phyloP scores from a whole-genome alignment of 2,113 vertebrate species.

The Tamias sibiricus region DNA sequence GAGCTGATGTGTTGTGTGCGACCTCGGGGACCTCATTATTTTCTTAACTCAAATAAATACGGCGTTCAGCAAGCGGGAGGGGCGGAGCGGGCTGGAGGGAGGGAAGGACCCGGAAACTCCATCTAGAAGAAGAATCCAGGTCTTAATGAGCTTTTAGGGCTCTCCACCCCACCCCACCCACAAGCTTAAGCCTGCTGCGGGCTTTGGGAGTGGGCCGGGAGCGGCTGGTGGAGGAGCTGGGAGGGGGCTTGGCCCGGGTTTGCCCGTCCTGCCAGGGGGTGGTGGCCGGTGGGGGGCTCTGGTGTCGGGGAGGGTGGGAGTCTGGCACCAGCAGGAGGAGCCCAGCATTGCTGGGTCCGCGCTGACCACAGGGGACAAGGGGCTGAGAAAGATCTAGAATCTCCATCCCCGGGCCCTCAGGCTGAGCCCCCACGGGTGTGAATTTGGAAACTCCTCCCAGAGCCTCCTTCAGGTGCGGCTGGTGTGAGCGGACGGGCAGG shows the following conservation, averaged over 20 bases:
- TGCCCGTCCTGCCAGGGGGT: not conserved
- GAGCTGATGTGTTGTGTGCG: slow-evolving; percentile 49
- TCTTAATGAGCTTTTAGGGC: slow-evolving; percentile 69
- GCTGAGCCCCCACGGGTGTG: too few relatives aligned
- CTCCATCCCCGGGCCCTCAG: not conserved
- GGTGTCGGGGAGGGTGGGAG: not conserved
- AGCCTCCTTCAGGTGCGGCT: too few relatives aligned
- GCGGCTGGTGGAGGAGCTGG: too few relatives aligned
- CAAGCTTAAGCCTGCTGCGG: not conserved
- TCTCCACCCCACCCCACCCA: not conserved
- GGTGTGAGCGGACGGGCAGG: not conserved
- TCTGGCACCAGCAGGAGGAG: not conserved
- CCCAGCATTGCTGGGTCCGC: not conserved
- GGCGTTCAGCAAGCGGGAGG: slow-evolving; percentile 51
- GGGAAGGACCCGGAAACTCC: slow-evolving; percentile 9
- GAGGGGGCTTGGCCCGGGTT: too few relatives aligned
- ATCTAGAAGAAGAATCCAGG: slow-evolving; percentile 62
- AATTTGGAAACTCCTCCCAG: too few relatives aligned
- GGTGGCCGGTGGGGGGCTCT: not conserved
- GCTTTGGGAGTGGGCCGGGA: not conserved
- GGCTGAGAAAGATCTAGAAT: not conserved
- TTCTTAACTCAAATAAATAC: slow-evolving; percentile 80
- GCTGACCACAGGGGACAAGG: too few relatives aligned
- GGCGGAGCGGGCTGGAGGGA: not conserved
- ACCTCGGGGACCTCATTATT: slow-evolving; percentile 83